Percentiles rank a stretch among this genome's conserved stretches.
Evolutionary conservation across 2,113 vertebrate genomes (phyloP).

Genomic region (Canis aureus): DNA sequence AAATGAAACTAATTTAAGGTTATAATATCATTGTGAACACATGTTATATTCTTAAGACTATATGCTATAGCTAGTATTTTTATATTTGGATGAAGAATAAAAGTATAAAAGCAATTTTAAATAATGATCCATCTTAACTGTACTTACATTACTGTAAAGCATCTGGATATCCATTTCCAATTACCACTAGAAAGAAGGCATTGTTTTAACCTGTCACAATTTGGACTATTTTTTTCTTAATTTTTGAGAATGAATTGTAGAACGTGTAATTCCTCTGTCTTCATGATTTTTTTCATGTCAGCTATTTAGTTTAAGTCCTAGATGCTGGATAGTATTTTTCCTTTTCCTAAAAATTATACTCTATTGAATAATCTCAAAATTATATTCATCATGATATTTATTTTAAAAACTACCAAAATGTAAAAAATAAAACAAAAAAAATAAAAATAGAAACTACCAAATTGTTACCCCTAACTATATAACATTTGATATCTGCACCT

Average conservation of each 20-base stretch:
- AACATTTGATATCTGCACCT: background rate
- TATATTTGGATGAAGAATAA: background rate
- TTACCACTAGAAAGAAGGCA: background rate
- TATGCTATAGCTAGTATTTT: background rate
- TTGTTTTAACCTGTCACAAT: background rate
- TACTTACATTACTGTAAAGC: background rate
- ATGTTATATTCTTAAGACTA: background rate
- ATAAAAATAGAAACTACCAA: background rate
- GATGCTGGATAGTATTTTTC: background rate
- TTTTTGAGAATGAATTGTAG: background rate
- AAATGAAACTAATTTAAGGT: background rate
- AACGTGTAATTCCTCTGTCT: background rate
- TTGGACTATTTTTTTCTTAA: background rate
- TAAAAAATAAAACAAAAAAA: background rate
- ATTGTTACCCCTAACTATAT: background rate
- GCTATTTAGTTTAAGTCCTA: fast-evolving
- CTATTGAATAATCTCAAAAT: background rate
- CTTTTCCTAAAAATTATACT: background rate
- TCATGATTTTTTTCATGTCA: background rate
- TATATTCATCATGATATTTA: background rate
- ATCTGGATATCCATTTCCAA: background rate
- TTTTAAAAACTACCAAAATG: background rate
- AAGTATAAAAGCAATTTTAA: background rate
- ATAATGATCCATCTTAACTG: background rate
- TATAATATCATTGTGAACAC: background rate